Base-by-base conservation (phyloP, 1,140 invertebrate species). In the Drosophila gunungcola region DNA sequence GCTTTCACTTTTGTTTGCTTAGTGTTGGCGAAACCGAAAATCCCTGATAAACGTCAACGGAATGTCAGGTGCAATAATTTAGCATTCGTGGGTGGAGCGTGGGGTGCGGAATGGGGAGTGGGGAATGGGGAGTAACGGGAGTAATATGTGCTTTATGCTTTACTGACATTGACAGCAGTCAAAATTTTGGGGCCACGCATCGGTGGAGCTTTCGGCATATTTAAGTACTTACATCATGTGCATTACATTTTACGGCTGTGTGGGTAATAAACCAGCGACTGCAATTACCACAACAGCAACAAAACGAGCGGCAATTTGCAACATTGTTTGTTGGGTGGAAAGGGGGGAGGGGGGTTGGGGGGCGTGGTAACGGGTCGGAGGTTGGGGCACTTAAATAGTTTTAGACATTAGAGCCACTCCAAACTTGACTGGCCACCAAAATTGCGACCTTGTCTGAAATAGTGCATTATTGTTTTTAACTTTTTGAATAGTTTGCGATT, bases 161-260 rank as follows among this genome's bases (percentile, higher is more conserved):
- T n/a, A n/a, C 42, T 21, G 48, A 34, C 46, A 57, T 56, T 25
- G 52, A 49, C 42, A 65, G 52, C 42, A 36, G 69, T 48, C 45
- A 41, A 60, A 36, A 60, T 39, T 60, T 68, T 60, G 42, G 53
- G 62, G 67, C 42, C n/a, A 70, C 60, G 69, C 73, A 78, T 70
- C 74, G 57, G 61, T 46, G 32, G 29, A 54, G 53, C 60, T 56
- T 67, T 12, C 41, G 45, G 55, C 56, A 69, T 62, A 78, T 78
- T 88, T 78, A 81, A 88, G 83, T 64, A 75, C 75, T 78, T 68
- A 83, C 83, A 86, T 86, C 79, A 89, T 83, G 84, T 80, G 76
- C 80, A 86, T 88, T 73, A 89, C 64, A 78, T 86, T 86, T 86
- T 83, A 86, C 75, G 83, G 60, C 72, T 79, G 74, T 70, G 76